phyloP scores from a whole-genome alignment of 2,888 invertebrate genomes.

The Melieria crassipennis region DNA sequence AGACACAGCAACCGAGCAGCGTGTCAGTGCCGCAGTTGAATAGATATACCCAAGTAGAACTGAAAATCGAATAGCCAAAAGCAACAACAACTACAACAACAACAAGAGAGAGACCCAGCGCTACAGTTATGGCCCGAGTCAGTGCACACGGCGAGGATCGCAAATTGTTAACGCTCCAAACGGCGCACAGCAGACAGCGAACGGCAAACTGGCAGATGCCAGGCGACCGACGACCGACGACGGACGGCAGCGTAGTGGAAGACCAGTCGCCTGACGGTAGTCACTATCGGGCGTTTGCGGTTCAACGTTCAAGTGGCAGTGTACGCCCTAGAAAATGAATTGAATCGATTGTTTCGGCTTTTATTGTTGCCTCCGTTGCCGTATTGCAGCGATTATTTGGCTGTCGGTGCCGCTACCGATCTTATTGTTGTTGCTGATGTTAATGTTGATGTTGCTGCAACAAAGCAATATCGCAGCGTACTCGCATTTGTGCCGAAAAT shows the following conservation, averaged over 20 bases:
- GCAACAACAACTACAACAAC: background rate
- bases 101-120: background rate
- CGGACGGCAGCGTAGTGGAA: constrained; percentile 22
- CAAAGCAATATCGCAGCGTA: constrained; percentile 26
- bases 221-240: constrained; percentile 13
- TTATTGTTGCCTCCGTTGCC: constrained; percentile 24
- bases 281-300: constrained; percentile 64
- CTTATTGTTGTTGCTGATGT: constrained; percentile 36
- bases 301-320: constrained; percentile 65
- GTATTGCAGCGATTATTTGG: constrained; percentile 15
- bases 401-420: constrained; percentile 35
- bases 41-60: background rate
- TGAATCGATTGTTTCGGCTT: constrained; percentile 38
- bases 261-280: constrained; percentile 56
- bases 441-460: constrained; percentile 43
- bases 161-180: constrained; percentile 10
- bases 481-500: constrained; percentile 30
- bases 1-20: background rate
- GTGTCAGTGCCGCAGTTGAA: background rate
- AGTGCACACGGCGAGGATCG: background rate
- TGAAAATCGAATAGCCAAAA: background rate
- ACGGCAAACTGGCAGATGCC: constrained; percentile 17
- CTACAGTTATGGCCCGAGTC: background rate
- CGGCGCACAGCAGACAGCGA: constrained; percentile 13
- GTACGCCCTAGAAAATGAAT: constrained; percentile 60